phyloP scores from a whole-genome alignment of 2,888 invertebrate genomes.

The Lasioglossum villosulum region DNA sequence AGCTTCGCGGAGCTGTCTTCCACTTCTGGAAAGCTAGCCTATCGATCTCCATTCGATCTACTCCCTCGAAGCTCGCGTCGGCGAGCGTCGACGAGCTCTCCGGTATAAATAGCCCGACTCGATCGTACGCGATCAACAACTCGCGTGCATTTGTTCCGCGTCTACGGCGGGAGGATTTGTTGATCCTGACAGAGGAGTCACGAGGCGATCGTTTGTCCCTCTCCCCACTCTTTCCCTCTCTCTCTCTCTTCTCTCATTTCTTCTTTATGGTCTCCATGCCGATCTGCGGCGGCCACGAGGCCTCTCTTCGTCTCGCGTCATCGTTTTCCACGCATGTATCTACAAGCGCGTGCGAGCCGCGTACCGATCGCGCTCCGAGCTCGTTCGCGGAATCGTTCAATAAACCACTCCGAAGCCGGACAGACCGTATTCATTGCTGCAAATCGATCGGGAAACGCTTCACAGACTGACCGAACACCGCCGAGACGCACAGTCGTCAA shows the following conservation, averaged over 20 bases:
- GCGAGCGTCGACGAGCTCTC: constrained; percentile 34
- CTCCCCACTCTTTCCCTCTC: constrained; percentile 2
- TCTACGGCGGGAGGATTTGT: constrained; percentile 68
- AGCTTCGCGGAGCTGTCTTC: constrained; percentile 31
- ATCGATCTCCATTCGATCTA: constrained; percentile 71
- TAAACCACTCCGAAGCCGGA: constrained; percentile 46
- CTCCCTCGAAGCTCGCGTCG: constrained; percentile 52
- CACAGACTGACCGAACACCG: constrained; percentile 20
- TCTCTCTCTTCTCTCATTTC: not conserved
- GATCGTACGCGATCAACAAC: constrained; percentile 65
- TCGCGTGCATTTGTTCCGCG: constrained; percentile 68
- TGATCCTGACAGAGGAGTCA: constrained; percentile 66
- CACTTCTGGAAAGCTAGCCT: constrained; percentile 45
- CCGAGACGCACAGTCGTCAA: not conserved
- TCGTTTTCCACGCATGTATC: constrained; percentile 43
- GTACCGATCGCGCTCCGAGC: constrained; percentile 39
- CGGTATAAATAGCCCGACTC: constrained; percentile 66
- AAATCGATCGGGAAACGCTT: constrained; percentile 61
- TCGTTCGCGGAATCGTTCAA: constrained; percentile 61
- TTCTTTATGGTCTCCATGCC: not conserved
- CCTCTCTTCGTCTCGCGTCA: constrained; percentile 16
- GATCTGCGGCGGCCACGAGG: constrained; percentile 6
- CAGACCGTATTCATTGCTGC: constrained; percentile 47
- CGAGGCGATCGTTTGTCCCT: constrained; percentile 53
- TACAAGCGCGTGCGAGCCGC: constrained; percentile 51